Evolutionary conservation across 2,113 vertebrate genomes (phyloP).

Genomic region (Rynchops niger): DNA sequence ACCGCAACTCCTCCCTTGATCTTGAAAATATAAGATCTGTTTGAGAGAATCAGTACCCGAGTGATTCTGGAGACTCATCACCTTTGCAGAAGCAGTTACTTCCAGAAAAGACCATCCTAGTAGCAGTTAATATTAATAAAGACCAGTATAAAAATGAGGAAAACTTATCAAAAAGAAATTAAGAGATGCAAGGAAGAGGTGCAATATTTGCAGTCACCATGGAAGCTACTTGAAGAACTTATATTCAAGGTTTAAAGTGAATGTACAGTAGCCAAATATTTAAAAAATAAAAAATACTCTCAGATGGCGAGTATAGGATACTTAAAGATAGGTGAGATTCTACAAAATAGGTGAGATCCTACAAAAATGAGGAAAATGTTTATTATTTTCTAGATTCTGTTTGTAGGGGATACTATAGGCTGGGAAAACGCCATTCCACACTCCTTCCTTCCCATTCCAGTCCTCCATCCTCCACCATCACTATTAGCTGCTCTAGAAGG

Average conservation of each 20-base stretch:
- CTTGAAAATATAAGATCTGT: background rate
- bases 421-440: background rate
- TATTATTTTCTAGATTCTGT: background rate
- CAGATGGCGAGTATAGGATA: background rate
- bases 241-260: accelerated
- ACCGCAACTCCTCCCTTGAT: background rate
- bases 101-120: background rate
- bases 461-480: background rate
- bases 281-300: background rate
- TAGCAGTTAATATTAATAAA: background rate
- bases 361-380: background rate
- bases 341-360: background rate
- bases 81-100: background rate
- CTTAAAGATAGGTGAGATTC: background rate
- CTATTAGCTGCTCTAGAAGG: background rate
- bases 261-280: background rate
- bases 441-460: background rate
- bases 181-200: background rate
- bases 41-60: background rate
- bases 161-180: background rate
- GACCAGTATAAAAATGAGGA: background rate
- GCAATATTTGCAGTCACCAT: background rate
- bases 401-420: background rate
- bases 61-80: background rate
- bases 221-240: background rate